Evolutionary conservation across 2,113 vertebrate species (phyloP).

Genomic region (Cyanoliseus patagonus): DNA sequence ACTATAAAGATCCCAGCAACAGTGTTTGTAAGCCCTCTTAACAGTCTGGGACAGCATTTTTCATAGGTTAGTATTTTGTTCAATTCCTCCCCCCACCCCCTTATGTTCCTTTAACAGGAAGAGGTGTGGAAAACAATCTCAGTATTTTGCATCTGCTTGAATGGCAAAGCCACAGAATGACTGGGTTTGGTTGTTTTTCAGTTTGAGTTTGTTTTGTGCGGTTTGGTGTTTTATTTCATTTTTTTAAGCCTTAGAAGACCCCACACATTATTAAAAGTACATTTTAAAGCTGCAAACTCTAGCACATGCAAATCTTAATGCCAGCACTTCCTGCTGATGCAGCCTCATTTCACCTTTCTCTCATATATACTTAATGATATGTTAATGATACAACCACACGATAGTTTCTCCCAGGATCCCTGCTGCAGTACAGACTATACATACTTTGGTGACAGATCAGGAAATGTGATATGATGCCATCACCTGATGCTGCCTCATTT

Average conservation of each 20-base stretch:
- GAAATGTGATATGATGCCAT: constrained; percentile 68
- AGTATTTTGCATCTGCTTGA: constrained; percentile 35
- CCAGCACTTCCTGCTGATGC: constrained; percentile 43
- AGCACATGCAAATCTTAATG: constrained; percentile 59
- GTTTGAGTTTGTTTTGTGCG: background rate
- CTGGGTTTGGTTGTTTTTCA: background rate
- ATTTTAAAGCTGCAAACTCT: constrained; percentile 39
- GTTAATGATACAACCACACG: constrained; percentile 9
- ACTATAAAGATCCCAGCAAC: background rate
- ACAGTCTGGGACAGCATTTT: background rate
- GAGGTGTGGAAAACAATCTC: constrained; percentile 16
- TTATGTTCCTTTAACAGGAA: background rate
- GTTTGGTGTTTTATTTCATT: background rate
- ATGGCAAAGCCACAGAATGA: constrained; percentile 23
- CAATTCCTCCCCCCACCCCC: constrained; percentile 6
- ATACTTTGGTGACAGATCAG: constrained; percentile 67
- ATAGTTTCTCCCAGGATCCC: constrained; percentile 54
- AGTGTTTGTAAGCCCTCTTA: constrained; percentile 15
- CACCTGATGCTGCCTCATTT: constrained; percentile 70
- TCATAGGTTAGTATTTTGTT: background rate
- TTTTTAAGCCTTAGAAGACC: constrained; percentile 19
- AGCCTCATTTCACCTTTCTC: constrained; percentile 34
- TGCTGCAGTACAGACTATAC: constrained; percentile 64
- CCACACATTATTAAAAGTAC: background rate
- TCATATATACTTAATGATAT: background rate